Evolutionary conservation across 2,888 invertebrate genomes (phyloP).

Genomic region (Drosophila mayaguana): DNA sequence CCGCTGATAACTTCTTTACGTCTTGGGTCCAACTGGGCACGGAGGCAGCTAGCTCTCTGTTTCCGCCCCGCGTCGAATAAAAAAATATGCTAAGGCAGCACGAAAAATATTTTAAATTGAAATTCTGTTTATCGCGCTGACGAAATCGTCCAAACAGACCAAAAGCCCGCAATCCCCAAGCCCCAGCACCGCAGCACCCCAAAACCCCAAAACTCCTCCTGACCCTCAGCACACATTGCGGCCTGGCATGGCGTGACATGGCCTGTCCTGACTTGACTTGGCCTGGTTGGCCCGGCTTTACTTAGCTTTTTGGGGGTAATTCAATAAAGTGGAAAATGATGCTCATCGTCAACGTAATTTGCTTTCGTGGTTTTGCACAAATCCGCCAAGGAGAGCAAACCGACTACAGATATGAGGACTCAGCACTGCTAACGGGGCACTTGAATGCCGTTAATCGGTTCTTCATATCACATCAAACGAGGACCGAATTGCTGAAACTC

Average conservation of each 20-base stretch:
- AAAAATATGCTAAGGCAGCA: slow-evolving; percentile 78
- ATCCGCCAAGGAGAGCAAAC: slow-evolving; percentile 57
- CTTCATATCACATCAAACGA: slow-evolving; percentile 76
- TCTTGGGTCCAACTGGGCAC: slow-evolving; percentile 49
- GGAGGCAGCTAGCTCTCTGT: slow-evolving; percentile 2
- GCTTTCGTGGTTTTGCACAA: slow-evolving; percentile 76
- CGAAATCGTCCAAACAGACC: slow-evolving; percentile 56
- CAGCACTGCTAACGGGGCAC: slow-evolving; percentile 31
- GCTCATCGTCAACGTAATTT: slow-evolving; percentile 80
- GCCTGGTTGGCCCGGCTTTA: slow-evolving; percentile 28
- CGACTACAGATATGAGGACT: slow-evolving; percentile 37
- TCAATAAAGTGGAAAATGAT: slow-evolving; percentile 81
- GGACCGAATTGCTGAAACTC: slow-evolving; percentile 51
- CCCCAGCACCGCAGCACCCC: not conserved
- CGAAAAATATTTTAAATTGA: slow-evolving; percentile 77
- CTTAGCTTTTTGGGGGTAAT: slow-evolving; percentile 61
- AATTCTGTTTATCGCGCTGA: slow-evolving; percentile 76
- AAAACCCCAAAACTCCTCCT: not conserved
- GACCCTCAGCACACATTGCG: slow-evolving; percentile 47
- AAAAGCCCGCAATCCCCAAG: slow-evolving; percentile 25
- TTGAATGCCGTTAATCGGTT: slow-evolving; percentile 79
- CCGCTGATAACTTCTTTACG: slow-evolving; percentile 76
- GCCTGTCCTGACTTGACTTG: slow-evolving; percentile 25
- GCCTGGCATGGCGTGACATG: slow-evolving; percentile 26
- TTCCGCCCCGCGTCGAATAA: slow-evolving; percentile 10